A percentile compares a stretch with the other conserved stretches of the same genome.
Conservation (phyloP, 2,888 invertebrate genomes). For the Caenorhabditis doughertyi region DNA sequence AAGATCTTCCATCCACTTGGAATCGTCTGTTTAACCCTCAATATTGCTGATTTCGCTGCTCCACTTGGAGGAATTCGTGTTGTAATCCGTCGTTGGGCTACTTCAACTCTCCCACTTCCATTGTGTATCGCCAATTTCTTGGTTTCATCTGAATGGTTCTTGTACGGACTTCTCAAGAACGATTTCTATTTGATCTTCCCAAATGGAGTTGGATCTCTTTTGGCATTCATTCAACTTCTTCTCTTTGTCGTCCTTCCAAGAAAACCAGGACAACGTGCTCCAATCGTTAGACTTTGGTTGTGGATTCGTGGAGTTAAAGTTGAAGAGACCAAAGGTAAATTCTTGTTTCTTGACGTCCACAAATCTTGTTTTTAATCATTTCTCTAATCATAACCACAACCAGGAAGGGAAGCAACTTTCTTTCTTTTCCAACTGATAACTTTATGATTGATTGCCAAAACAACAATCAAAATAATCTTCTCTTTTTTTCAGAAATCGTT, state of each 20-base stretch:
- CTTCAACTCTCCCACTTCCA: constrained; percentile 92
- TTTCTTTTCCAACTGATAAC: constrained; percentile 24
- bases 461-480: constrained; percentile 9
- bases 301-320: constrained; percentile 64
- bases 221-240: constrained; percentile 88
- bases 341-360: too few relatives aligned
- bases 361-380: constrained; percentile 16
- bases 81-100: constrained; percentile 90
- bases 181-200: constrained; percentile 90
- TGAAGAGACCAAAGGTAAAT: constrained; percentile 69
- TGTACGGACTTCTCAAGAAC: constrained; percentile 89
- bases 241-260: constrained; percentile 89
- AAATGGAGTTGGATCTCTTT: constrained; percentile 89
- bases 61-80: constrained; percentile 89
- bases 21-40: constrained; percentile 87
- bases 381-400: not conserved
- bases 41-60: constrained; percentile 90
- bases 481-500: constrained; percentile 68
- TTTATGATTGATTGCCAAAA: too few relatives aligned
- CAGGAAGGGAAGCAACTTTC: constrained; percentile 11
- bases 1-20: constrained; percentile 86
- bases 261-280: constrained; percentile 80
- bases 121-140: constrained; percentile 91
- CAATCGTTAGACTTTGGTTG: constrained; percentile 75
- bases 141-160: constrained; percentile 90